phyloP scores from a whole-genome alignment of 2,888 invertebrate genomes.

The Campoplex nolae region DNA sequence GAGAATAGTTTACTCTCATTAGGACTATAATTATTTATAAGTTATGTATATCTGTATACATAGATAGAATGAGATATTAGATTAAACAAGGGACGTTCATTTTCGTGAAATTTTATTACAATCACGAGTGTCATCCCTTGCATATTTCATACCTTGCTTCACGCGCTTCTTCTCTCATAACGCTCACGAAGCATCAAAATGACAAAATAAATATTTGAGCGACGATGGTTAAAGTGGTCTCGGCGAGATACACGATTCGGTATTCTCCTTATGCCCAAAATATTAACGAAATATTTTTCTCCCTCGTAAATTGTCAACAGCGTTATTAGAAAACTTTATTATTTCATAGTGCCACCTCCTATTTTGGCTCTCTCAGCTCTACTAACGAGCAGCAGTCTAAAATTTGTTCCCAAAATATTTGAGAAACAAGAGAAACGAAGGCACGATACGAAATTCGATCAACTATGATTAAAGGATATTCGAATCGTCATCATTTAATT shows the following conservation, averaged over 20 bases:
- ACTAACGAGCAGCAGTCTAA: background rate
- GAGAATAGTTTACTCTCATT: slow-evolving; percentile 48
- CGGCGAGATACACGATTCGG: background rate
- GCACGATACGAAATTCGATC: no score
- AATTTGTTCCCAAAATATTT: no score
- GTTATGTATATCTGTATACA: background rate
- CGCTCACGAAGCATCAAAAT: background rate
- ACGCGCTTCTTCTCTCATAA: slow-evolving; percentile 1
- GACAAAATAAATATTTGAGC: slow-evolving; percentile 10
- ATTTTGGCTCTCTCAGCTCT: background rate
- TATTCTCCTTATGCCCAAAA: background rate
- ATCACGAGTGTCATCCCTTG: slow-evolving; percentile 11
- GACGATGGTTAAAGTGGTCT: background rate
- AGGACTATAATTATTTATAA: slow-evolving; percentile 41
- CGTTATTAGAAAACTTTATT: background rate
- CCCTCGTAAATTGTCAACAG: background rate
- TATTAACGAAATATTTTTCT: background rate
- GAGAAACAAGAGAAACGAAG: no score
- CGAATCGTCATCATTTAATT: no score
- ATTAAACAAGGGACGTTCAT: slow-evolving; percentile 15
- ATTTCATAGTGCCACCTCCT: background rate
- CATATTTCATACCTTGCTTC: background rate
- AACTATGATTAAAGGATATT: no score
- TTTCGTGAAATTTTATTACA: slow-evolving; percentile 23
- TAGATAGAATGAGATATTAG: background rate